Percentiles rank a stretch among this genome's conserved stretches.
These are phyloP conservation scores for Microplitis manilae DNA, from an alignment of 2,888 invertebrate genomes.

Conservation along the genomic window DNA sequence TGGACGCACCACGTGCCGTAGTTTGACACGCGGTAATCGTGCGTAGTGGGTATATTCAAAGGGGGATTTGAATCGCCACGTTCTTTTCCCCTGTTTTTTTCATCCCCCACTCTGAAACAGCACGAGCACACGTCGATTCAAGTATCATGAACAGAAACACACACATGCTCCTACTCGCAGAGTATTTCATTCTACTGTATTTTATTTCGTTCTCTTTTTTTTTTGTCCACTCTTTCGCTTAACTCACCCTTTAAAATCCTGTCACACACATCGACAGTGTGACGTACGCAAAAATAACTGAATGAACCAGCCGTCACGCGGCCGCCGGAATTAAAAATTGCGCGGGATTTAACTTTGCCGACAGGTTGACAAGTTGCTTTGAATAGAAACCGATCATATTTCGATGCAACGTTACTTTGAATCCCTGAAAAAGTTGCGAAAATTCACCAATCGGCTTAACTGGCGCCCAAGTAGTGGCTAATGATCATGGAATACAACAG, in stretches of 20 bases:
- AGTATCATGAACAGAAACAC: neutral
- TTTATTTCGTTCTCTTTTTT: slow-evolving; percentile 38
- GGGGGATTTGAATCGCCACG: slow-evolving; percentile 55
- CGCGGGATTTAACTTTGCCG: neutral
- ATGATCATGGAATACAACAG: too few relatives aligned
- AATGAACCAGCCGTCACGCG: slow-evolving; percentile 71
- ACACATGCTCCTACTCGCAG: slow-evolving; percentile 51
- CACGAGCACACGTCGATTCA: neutral
- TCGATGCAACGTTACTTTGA: too few relatives aligned
- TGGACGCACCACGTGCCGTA: slow-evolving; percentile 55
- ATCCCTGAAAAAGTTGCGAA: too few relatives aligned
- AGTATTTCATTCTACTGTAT: slow-evolving; percentile 49
- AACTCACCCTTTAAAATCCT: slow-evolving; percentile 37
- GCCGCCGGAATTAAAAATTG: slow-evolving; percentile 44
- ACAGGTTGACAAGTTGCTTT: too few relatives aligned
- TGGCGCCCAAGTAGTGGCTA: too few relatives aligned
- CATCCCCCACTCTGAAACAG: slow-evolving; percentile 57
- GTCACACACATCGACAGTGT: slow-evolving; percentile 51
- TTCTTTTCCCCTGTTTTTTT: slow-evolving; percentile 69
- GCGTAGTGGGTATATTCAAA: slow-evolving; percentile 59
- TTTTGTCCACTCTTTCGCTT: slow-evolving; percentile 39
- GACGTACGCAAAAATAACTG: slow-evolving; percentile 71
- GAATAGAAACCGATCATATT: too few relatives aligned
- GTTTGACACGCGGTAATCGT: slow-evolving; percentile 70
- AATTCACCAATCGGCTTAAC: too few relatives aligned